Percentiles rank a stretch among this genome's conserved stretches.
Evolutionary conservation across 1,140 invertebrate genomes (phyloP).

Genomic region (Drosophila sturtevanti): DNA sequence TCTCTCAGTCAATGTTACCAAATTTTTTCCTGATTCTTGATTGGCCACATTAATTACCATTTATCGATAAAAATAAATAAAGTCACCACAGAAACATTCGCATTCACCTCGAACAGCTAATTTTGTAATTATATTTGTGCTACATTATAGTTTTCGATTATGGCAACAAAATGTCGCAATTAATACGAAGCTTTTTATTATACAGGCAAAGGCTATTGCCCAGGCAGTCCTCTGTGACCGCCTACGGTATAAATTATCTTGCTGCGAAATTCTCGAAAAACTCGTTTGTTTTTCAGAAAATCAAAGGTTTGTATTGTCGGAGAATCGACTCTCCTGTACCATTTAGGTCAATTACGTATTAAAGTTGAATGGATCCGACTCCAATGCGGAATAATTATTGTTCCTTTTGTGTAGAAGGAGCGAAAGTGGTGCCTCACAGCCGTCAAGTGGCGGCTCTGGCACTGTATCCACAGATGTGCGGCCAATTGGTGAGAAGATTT

Average conservation of each 20-base stretch:
- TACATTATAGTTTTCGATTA: conserved; percentile 40
- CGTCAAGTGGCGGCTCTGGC: conserved; percentile 34
- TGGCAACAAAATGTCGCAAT: conserved; percentile 42
- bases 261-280: conserved; percentile 43
- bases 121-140: conserved; percentile 28
- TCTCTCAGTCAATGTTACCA: no score
- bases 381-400: background rate
- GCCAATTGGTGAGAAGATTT: conserved; percentile 88
- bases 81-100: no score
- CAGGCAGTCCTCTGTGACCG: background rate
- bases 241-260: conserved; percentile 33
- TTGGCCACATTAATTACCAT: no score
- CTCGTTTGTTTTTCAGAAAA: conserved; percentile 24
- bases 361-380: background rate
- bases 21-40: no score
- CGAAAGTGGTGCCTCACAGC: conserved; percentile 42
- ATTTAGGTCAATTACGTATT: background rate
- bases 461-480: conserved; percentile 85
- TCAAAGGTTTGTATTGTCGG: background rate
- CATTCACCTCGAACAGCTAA: conserved; percentile 39
- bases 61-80: background rate
- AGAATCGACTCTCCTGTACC: background rate
- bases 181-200: conserved; percentile 55
- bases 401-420: conserved; percentile 5
- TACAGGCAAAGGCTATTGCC: conserved; percentile 45